Evolutionary conservation across 2,888 invertebrate species (phyloP), one percentile per base, ranked within the genome.

Genomic region (Cryptosula pallasiana): DNA sequence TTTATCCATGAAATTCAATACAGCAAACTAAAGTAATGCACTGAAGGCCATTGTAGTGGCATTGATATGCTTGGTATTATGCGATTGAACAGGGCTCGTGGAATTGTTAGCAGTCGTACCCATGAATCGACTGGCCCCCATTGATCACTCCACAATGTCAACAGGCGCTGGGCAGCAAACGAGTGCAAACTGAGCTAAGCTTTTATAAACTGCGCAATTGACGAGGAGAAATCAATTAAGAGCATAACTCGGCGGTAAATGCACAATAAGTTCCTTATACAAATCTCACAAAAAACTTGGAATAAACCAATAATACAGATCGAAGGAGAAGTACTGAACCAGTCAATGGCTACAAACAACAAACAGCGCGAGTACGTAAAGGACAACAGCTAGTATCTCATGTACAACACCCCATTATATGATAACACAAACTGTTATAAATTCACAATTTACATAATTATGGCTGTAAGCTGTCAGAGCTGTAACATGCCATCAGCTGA

Each of bases 111-210:
- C 9, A 45, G 45, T 5, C 45, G 9, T 45, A 5, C 9, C 45
- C 45, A 20, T 45, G 45, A 63, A 63, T 63, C 63, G 63, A 63
- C 63, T 27, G 27, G 32, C 2, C 20, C 9, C 13, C 63, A 63
- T 63, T 63, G 63, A 63, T 63, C 32, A 63, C 9, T 32, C 63
- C n/a, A 20, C 32, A 63, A 63, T 63, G 63, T 63, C 63, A 63
- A 63, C 63, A 63, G 45, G 45, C 20, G 20, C 45, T 20, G 9
- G 20, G 45, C 45, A 45, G 9, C 45, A 20, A 45, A 45, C 20
- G 45, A 45, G 45, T 45, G 45, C 45, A 45, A 45, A 45, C 45
- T 45, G 45, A 45, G 45, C 45, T 45, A 45, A 45, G 45, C 45
- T 45, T 45, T 45, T 20, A 45, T 45, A 45, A 5, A 45, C 45